Evolutionary conservation across 2,888 invertebrate species (phyloP).

Genomic region (Anorthoa munda): DNA sequence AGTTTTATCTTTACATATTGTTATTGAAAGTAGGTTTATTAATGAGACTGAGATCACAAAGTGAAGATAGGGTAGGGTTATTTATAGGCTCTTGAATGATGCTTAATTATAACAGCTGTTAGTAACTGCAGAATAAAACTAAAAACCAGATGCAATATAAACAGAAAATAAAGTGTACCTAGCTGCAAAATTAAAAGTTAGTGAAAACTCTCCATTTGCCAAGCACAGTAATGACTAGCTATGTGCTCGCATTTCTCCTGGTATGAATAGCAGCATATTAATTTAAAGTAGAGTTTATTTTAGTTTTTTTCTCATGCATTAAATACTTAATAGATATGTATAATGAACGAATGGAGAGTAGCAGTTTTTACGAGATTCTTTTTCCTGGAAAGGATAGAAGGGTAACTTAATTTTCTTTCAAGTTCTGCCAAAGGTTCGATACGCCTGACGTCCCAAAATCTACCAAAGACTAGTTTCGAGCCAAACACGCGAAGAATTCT

Average conservation of each 20-base stretch:
- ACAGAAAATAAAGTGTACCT: not conserved
- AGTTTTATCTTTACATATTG: not conserved
- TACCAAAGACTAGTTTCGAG: constrained; percentile 35
- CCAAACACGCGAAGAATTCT: constrained; percentile 14
- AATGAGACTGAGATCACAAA: not conserved
- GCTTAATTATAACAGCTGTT: not conserved
- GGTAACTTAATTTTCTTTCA: not conserved
- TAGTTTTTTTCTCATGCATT: constrained; percentile 12
- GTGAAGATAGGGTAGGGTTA: too few species aligned
- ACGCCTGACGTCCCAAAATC: not conserved
- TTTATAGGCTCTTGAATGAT: not conserved
- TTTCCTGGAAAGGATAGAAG: not conserved
- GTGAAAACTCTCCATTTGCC: constrained; percentile 1
- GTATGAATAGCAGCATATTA: constrained; percentile 31
- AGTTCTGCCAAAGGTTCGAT: not conserved
- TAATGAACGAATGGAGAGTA: constrained; percentile 1
- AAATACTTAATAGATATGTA: constrained; percentile 24
- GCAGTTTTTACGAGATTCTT: not conserved
- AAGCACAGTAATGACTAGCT: constrained; percentile 16
- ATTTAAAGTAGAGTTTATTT: too few species aligned
- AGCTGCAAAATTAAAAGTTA: not conserved
- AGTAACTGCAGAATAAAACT: not conserved
- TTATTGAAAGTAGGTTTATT: not conserved
- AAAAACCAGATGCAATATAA: not conserved
- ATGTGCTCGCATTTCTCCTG: not conserved